Conservation (phyloP, 2,888 invertebrate species). For the Spicauda simplicius region DNA sequence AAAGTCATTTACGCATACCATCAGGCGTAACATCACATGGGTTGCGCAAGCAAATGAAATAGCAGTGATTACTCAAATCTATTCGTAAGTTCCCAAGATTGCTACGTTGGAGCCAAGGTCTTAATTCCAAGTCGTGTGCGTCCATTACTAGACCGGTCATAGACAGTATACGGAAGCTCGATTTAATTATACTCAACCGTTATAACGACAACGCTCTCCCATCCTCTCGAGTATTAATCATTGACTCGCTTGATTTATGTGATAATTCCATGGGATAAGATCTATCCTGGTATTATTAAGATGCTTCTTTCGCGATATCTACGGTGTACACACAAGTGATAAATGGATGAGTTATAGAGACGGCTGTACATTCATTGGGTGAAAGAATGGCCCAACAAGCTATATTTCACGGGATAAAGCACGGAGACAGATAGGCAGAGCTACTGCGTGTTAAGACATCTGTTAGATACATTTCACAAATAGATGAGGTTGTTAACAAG, state of each 20-base stretch:
- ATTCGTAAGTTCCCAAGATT: conserved; percentile 30
- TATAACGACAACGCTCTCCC: conserved; percentile 73
- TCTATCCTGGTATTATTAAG: conserved; percentile 68
- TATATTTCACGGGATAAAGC: conserved; percentile 27
- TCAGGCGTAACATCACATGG: not conserved
- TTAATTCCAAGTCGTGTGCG: conserved; percentile 36
- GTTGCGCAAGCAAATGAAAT: conserved; percentile 28
- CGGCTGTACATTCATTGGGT: conserved; percentile 33
- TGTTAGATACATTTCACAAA: conserved; percentile 17
- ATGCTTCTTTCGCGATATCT: conserved; percentile 52
- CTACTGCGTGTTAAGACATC: conserved; percentile 23
- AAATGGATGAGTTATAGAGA: conserved; percentile 35
- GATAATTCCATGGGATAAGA: conserved; percentile 71
- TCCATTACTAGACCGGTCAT: conserved; percentile 38
- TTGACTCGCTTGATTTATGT: conserved; percentile 75
- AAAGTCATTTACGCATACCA: not conserved
- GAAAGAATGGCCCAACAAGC: conserved; percentile 16
- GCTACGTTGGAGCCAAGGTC: conserved; percentile 26
- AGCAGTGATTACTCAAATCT: conserved; percentile 32
- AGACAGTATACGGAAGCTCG: conserved; percentile 70
- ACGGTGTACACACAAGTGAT: conserved; percentile 35
- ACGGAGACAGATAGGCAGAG: conserved; percentile 5
- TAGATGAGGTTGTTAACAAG: conserved; percentile 4
- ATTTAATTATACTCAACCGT: conserved; percentile 80
- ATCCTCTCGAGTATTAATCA: conserved; percentile 75